Evolutionary conservation across 1,140 invertebrate species (phyloP).

Genomic region (Bursaphelenchus mucronatus): DNA sequence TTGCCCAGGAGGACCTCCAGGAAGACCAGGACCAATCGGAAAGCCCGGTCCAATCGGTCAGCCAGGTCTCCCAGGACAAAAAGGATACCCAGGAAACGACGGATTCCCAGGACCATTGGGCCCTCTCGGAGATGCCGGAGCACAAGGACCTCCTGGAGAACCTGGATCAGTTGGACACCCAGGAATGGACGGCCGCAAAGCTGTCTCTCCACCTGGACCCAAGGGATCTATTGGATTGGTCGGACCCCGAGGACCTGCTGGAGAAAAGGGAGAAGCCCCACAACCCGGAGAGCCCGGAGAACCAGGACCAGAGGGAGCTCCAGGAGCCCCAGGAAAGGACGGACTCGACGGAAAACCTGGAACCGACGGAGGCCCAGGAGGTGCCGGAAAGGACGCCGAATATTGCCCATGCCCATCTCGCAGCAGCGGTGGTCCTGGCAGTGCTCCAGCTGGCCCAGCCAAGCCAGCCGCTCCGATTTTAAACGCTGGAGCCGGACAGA

Average conservation of each 20-base stretch:
- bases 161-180: neutral
- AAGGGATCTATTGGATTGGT: neutral
- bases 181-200: neutral
- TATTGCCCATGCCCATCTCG: no score
- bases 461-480: no score
- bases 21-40: neutral
- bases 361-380: neutral
- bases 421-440: no score
- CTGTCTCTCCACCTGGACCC: neutral
- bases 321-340: constrained; percentile 3
- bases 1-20: constrained; percentile 19
- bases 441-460: no score
- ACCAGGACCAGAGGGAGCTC: neutral
- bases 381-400: no score
- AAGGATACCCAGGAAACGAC: constrained; percentile 16
- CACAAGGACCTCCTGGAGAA: constrained; percentile 26
- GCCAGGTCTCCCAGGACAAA: constrained; percentile 2
- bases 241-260: neutral
- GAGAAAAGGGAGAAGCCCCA: neutral
- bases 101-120: constrained; percentile 21
- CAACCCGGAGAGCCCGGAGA: neutral
- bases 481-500: no score
- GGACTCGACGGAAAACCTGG: constrained; percentile 22
- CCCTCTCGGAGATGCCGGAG: constrained; percentile 11
- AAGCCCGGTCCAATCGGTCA: neutral